A percentile compares a stretch with the other conserved stretches of the same genome.
These are phyloP conservation scores for Oscheius myriophilus DNA, from an alignment of 2,888 invertebrate genomes.

Conservation along the genomic window DNA sequence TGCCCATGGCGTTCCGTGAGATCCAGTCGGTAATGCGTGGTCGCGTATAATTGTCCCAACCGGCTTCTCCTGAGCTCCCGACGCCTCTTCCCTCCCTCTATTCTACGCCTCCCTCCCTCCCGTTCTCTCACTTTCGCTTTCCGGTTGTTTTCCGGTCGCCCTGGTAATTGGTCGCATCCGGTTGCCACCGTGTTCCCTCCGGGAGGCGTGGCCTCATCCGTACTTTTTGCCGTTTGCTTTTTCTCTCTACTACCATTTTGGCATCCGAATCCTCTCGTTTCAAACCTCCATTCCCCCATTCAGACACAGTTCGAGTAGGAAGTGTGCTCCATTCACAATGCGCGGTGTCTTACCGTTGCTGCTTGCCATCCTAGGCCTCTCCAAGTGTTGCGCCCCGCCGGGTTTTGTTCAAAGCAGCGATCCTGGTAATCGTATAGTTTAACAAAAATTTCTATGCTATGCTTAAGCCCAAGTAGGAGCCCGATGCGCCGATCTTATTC, in stretches of 20 bases:
- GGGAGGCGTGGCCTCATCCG: too few relatives aligned
- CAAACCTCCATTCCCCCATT: too few relatives aligned
- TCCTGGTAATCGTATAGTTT: slow-evolving; percentile 49
- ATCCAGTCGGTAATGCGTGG: too few relatives aligned
- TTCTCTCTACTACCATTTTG: too few relatives aligned
- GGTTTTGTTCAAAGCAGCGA: slow-evolving; percentile 69
- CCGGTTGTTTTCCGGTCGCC: slow-evolving; percentile 5
- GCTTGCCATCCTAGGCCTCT: slow-evolving; percentile 14
- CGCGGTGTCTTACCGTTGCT: slow-evolving; percentile 25
- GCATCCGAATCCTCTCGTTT: too few relatives aligned
- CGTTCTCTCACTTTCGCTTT: slow-evolving; percentile 11
- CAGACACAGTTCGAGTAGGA: too few relatives aligned
- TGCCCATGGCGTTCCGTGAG: too few relatives aligned
- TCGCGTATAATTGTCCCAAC: too few relatives aligned
- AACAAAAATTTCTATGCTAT: neutral
- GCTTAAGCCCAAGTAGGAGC: slow-evolving; percentile 65
- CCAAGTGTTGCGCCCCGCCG: slow-evolving; percentile 63
- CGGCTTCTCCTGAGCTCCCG: too few relatives aligned
- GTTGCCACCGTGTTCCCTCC: slow-evolving; percentile 3
- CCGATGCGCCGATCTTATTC: slow-evolving; percentile 68
- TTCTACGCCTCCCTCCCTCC: too few relatives aligned
- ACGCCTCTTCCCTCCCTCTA: too few relatives aligned
- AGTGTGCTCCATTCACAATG: slow-evolving; percentile 2
- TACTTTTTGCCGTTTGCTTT: too few relatives aligned
- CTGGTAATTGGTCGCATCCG: slow-evolving; percentile 16